Base-by-base conservation (phyloP, 2,888 invertebrate genomes). In the Saturnia pavonia region DNA sequence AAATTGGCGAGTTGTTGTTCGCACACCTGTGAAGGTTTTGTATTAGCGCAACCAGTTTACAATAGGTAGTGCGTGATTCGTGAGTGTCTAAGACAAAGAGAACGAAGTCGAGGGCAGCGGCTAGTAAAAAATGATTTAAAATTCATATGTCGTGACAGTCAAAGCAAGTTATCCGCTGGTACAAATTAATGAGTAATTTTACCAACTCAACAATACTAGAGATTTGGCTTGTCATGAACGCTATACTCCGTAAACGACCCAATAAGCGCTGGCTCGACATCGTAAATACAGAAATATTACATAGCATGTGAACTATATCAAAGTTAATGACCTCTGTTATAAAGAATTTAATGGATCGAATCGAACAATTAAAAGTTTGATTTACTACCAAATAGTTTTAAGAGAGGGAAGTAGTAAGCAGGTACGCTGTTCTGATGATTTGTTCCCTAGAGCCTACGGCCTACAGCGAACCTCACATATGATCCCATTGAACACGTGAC, bases 301-400 rank as follows among this genome's bases (percentile, higher is more conserved):
- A 12, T 57, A 51, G n/a, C n/a, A 51, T 51, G 6, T 19, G 63
- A 63, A 63, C 16, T 34, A 63, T 34, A 63, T 16, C 34, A 34
- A 27, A 34, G 63, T 63, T 63, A 63, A 63, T 34, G 63, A 63
- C 34, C 63, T 63, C 54, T 19, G 34, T 34, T 63, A 63, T 34
- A 25, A 22, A 34, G 34, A 7, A 63, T 34, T 0, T 7, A 34
- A 19, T 34, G 34, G 1, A 34, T 34, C 63, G 16, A 34, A 14
- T 4, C 60, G 54, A 54, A 54, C 54, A 12, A 11, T 54, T 54
- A n/a, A 22, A 57, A 57, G 7, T 57, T 57, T 57, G 54, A 11
- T 57, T 57, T 57, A 12, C 22, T 57, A 25, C 54, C 11, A 25
- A 8, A 25, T 25, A n/a, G n/a, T 25, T 57, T 57, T 57, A 51